Percentiles rank a stretch among this genome's conserved stretches.
Conservation (phyloP, 2,797 vertebrate genomes). For the Pachyuromys duprasi region DNA sequence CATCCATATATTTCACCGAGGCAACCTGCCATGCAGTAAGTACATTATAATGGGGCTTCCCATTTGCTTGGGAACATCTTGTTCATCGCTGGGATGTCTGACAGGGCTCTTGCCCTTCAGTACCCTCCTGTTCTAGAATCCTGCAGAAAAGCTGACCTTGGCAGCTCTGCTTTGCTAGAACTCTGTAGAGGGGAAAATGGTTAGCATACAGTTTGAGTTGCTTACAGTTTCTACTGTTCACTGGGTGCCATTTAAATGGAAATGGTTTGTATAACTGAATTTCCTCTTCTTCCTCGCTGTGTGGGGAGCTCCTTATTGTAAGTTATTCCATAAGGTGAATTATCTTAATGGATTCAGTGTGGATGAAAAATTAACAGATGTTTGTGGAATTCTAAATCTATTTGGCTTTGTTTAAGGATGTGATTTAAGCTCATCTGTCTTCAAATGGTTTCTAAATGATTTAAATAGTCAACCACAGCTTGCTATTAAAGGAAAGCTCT, state of each 20-base stretch:
- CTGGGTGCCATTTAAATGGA: constrained; percentile 57
- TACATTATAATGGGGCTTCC: not conserved
- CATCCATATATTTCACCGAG: not conserved
- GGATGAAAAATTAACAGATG: constrained; percentile 81
- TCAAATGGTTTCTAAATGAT: constrained; percentile 69
- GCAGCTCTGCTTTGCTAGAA: not conserved
- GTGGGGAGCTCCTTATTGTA: constrained; percentile 41
- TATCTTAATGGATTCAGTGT: constrained; percentile 73
- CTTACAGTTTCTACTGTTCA: constrained; percentile 54
- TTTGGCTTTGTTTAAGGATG: constrained; percentile 80
- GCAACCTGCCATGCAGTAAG: not conserved
- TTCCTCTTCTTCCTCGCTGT: constrained; percentile 11
- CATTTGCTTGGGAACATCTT: not conserved
- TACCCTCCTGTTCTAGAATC: not conserved
- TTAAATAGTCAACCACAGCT: constrained; percentile 68
- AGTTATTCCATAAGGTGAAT: constrained; percentile 78
- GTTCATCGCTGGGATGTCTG: not conserved
- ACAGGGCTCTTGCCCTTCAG: not conserved
- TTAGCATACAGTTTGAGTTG: constrained; percentile 58
- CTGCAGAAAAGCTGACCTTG: constrained; percentile 20
- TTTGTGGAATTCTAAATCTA: constrained; percentile 74
- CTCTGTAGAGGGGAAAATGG: constrained; percentile 33
- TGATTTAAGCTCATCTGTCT: constrained; percentile 80
- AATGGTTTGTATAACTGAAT: constrained; percentile 77
- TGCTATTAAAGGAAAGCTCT: constrained; percentile 52